A percentile compares a stretch with the other conserved stretches of the same genome.
These are phyloP conservation scores for Exocentrus adspersus DNA, from an alignment of 2,888 invertebrate species.

Conservation along the genomic window DNA sequence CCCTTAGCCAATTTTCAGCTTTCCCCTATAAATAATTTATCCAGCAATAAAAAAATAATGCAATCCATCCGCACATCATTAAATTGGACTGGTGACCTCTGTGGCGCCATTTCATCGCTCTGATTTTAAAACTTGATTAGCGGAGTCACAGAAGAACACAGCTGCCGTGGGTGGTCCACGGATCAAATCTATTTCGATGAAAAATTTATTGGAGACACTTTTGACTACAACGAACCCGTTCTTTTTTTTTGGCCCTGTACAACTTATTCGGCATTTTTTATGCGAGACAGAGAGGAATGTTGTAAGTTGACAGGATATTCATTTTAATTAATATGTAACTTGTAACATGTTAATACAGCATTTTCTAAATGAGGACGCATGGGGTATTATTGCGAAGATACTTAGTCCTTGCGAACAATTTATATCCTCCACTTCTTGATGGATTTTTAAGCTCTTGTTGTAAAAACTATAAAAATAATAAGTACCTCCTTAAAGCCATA, in stretches of 20 bases:
- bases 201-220: constrained; percentile 15
- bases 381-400: too few relatives aligned
- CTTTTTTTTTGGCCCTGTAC: constrained; percentile 3
- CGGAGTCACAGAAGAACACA: constrained; percentile 3
- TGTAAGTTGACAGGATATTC: too few relatives aligned
- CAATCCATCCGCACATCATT: not conserved
- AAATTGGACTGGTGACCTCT: constrained; percentile 4
- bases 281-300: not conserved
- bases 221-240: not conserved
- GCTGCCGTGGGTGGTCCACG: constrained; percentile 11
- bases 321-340: not conserved
- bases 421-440: too few relatives aligned
- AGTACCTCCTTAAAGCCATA: too few relatives aligned
- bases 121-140: constrained; percentile 13
- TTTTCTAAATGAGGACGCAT: too few relatives aligned
- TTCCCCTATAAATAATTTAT: too few relatives aligned
- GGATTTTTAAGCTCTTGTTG: too few relatives aligned
- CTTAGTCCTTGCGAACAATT: too few relatives aligned
- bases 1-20: too few relatives aligned
- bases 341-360: not conserved
- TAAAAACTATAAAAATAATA: too few relatives aligned
- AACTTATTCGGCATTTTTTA: constrained; percentile 10
- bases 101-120: constrained; percentile 7
- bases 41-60: too few relatives aligned
- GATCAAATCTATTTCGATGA: constrained; percentile 1